These are phyloP conservation scores for Microctonus aethiopoides DNA, from an alignment of 2,888 invertebrate species.

Conservation along the genomic window DNA sequence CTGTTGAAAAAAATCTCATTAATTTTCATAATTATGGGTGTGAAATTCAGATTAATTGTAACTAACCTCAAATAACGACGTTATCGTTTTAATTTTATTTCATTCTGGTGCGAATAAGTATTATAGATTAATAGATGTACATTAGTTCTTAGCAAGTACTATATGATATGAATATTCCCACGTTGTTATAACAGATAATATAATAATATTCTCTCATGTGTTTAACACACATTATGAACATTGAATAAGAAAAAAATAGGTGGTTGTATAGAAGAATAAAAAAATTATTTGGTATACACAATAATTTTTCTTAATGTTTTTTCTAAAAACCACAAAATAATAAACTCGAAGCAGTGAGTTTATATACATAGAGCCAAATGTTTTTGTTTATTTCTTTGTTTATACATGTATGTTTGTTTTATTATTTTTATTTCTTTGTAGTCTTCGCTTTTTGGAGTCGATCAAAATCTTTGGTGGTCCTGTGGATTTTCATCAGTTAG, in stretches of 20 bases:
- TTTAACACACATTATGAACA: neutral
- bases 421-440: neutral
- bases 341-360: neutral
- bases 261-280: neutral
- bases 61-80: too few species aligned
- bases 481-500: too few species aligned
- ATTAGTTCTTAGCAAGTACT: neutral
- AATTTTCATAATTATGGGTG: too few species aligned
- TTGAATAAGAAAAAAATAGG: neutral
- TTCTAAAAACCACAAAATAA: neutral
- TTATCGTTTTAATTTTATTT: neutral
- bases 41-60: too few species aligned
- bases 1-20: too few species aligned
- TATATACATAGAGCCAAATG: neutral
- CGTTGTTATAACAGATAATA: too few species aligned
- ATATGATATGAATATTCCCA: neutral
- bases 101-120: neutral
- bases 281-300: neutral
- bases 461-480: neutral
- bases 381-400: neutral
- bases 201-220: neutral
- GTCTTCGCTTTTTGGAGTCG: too few species aligned
- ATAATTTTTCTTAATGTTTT: neutral
- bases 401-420: neutral
- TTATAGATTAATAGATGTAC: neutral